These are phyloP conservation scores for Bombus difficillimus DNA, from an alignment of 1,140 invertebrate species.

Conservation along the genomic window DNA sequence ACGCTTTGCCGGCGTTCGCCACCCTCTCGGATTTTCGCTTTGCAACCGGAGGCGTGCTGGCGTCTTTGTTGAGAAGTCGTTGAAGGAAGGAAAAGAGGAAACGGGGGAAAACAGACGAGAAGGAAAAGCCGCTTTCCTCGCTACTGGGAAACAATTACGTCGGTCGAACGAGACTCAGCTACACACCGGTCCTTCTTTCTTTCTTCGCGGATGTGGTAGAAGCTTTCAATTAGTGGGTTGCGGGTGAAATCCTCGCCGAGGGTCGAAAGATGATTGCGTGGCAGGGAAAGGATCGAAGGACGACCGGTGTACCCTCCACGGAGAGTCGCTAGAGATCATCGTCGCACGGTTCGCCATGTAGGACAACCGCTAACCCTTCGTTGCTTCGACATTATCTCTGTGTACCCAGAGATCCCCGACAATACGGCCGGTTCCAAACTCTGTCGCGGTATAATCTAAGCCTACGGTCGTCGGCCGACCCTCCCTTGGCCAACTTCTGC, in stretches of 20 bases:
- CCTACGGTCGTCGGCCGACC: background rate
- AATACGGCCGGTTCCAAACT: slow-evolving; percentile 47
- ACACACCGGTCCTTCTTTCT: background rate
- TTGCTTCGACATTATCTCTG: slow-evolving; percentile 63
- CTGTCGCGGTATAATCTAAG: slow-evolving; percentile 52
- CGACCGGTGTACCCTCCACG: no score
- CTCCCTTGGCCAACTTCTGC: slow-evolving; percentile 9
- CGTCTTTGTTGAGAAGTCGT: slow-evolving; percentile 46
- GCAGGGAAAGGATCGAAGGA: no score
- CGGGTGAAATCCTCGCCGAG: slow-evolving; percentile 22
- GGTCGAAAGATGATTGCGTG: background rate
- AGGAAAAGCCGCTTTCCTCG: slow-evolving; percentile 43
- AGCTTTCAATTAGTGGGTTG: slow-evolving; percentile 63
- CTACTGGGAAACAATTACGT: slow-evolving; percentile 58
- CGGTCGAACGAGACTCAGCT: background rate
- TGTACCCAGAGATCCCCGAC: slow-evolving; percentile 59
- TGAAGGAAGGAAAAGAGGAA: background rate
- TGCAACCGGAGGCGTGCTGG: slow-evolving; percentile 14
- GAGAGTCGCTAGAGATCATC: background rate
- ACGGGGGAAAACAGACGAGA: slow-evolving; percentile 12
- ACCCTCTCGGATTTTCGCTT: slow-evolving; percentile 17
- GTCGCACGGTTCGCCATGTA: slow-evolving; percentile 36
- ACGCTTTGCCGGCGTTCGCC: background rate
- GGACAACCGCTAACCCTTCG: slow-evolving; percentile 41
- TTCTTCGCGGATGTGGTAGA: slow-evolving; percentile 1